These are phyloP conservation scores for Podocnemis expansa DNA, from an alignment of 2,113 vertebrate genomes.

Conservation along the genomic window DNA sequence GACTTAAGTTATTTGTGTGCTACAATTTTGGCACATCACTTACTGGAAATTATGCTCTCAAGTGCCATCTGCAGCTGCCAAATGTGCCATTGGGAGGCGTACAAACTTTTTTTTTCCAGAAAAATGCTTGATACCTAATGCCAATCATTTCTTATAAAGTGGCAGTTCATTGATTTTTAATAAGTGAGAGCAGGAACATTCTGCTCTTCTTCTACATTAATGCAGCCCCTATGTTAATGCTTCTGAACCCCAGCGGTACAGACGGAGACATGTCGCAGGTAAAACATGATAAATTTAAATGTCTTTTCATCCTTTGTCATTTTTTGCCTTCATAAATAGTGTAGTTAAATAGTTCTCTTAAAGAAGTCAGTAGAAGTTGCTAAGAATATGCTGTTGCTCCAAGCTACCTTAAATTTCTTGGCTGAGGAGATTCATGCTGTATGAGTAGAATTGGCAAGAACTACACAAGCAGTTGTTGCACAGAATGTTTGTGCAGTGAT, in stretches of 20 bases:
- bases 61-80: slow-evolving; percentile 63
- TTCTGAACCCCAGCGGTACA: neutral
- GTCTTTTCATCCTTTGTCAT: neutral
- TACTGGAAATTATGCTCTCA: slow-evolving; percentile 53
- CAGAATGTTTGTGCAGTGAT: slow-evolving; percentile 9
- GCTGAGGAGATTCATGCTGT: neutral
- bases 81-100: slow-evolving; percentile 61
- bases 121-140: slow-evolving; percentile 31
- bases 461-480: slow-evolving; percentile 38
- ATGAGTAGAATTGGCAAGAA: slow-evolving; percentile 3
- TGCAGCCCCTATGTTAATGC: neutral
- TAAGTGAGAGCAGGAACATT: neutral
- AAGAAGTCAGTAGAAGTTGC: neutral
- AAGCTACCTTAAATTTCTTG: slow-evolving; percentile 15
- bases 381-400: neutral
- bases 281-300: neutral
- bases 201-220: neutral
- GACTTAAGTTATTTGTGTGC: slow-evolving; percentile 39
- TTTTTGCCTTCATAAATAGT: slow-evolving; percentile 1
- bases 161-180: slow-evolving; percentile 21
- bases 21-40: slow-evolving; percentile 35
- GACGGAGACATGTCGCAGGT: neutral
- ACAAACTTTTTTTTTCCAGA: slow-evolving; percentile 52
- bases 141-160: slow-evolving; percentile 55
- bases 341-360: neutral